A percentile compares a stretch with the other conserved stretches of the same genome.
These are phyloP conservation scores for Connochaetes taurinus DNA, from an alignment of 2,113 vertebrate species.

Conservation along the genomic window DNA sequence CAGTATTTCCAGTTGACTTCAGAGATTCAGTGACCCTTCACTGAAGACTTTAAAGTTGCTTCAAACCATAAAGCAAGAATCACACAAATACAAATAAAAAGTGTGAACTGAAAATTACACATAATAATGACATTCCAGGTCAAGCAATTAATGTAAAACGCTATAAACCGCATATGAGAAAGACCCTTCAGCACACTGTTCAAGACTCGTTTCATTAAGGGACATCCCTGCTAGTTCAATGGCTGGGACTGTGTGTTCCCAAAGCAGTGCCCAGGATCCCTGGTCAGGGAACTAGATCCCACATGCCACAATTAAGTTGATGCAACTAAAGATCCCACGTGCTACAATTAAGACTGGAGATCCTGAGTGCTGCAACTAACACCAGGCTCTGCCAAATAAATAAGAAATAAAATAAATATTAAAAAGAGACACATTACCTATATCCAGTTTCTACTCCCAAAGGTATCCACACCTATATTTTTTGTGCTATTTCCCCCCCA, in stretches of 20 bases:
- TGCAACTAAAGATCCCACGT: background rate
- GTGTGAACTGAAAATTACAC: background rate
- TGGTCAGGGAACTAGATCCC: background rate
- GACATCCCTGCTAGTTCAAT: background rate
- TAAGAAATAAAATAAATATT: background rate
- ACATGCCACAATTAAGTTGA: background rate
- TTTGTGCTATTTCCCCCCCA: background rate
- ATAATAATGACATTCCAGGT: background rate
- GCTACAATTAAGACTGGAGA: background rate
- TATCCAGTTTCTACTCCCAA: background rate
- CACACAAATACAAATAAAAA: background rate
- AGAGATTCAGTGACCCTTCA: background rate
- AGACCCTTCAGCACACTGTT: background rate
- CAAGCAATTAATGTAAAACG: background rate
- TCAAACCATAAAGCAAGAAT: background rate
- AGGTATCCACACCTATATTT: background rate
- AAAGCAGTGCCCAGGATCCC: background rate
- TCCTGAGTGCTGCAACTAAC: background rate
- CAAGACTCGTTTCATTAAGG: background rate
- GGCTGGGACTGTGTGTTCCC: background rate
- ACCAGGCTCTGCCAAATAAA: background rate
- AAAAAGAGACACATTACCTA: background rate
- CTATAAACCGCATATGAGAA: background rate
- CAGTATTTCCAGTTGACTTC: background rate
- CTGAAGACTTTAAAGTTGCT: background rate